phyloP scores from a whole-genome alignment of 1,140 invertebrate genomes.

The Drosophila pectinifera region DNA sequence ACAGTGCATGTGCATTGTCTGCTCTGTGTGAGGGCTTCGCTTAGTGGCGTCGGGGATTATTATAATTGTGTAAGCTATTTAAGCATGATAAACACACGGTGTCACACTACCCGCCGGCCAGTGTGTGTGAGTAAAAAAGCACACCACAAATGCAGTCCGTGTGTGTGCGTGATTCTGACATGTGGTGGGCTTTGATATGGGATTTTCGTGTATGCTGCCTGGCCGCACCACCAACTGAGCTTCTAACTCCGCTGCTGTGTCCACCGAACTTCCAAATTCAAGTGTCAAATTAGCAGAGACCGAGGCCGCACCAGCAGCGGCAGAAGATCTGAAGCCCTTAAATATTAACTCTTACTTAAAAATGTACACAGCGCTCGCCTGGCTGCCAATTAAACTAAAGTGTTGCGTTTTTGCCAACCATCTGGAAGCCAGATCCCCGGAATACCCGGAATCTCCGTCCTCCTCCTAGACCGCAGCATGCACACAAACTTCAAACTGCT shows the following conservation, averaged over 20 bases:
- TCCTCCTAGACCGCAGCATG: slow-evolving; percentile 39
- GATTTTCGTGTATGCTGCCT: slow-evolving; percentile 51
- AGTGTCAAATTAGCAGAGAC: slow-evolving; percentile 69
- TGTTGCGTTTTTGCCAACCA: slow-evolving; percentile 63
- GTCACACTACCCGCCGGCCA: slow-evolving; percentile 18
- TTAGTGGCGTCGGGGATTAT: slow-evolving; percentile 52
- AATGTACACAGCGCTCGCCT: slow-evolving; percentile 69
- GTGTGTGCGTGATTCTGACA: slow-evolving; percentile 42
- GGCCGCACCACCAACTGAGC: too few species aligned
- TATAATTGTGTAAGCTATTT: slow-evolving; percentile 72
- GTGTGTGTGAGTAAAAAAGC: slow-evolving; percentile 15
- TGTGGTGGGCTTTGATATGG: slow-evolving; percentile 66
- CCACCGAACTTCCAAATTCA: slow-evolving; percentile 43
- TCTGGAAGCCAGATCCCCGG: slow-evolving; percentile 10
- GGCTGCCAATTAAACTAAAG: slow-evolving; percentile 77
- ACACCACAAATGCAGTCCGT: background rate
- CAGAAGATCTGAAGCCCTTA: slow-evolving; percentile 42
- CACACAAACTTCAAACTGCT: slow-evolving; percentile 69
- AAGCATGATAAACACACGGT: slow-evolving; percentile 51
- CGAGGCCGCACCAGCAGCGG: slow-evolving; percentile 1
- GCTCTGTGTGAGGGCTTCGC: slow-evolving; percentile 22
- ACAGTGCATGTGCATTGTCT: slow-evolving; percentile 3
- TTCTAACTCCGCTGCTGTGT: slow-evolving; percentile 16
- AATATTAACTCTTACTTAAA: slow-evolving; percentile 81
- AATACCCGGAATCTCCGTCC: slow-evolving; percentile 21